These are phyloP conservation scores for Drosophila pseudotalamancana DNA, from an alignment of 2,888 invertebrate genomes.

Conservation along the genomic window DNA sequence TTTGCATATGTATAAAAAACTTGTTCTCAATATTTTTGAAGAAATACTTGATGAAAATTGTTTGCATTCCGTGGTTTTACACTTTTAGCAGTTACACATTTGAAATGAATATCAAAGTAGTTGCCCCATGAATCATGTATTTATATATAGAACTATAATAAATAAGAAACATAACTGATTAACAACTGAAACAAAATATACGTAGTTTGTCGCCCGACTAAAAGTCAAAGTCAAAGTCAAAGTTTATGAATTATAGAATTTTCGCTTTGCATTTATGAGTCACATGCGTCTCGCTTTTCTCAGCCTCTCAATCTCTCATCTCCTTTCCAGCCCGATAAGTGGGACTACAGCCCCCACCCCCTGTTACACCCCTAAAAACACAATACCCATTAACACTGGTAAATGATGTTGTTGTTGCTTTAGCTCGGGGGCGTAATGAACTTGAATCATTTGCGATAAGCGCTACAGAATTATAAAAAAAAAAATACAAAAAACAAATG, in stretches of 20 bases:
- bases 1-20: no score
- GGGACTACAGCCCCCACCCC: not conserved
- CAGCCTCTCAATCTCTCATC: constrained; percentile 16
- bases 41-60: no score
- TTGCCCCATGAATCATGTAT: no score
- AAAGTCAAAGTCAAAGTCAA: constrained; percentile 3
- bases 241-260: constrained; percentile 28
- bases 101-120: no score
- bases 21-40: no score
- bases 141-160: no score
- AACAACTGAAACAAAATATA: no score
- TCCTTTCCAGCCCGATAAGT: constrained; percentile 52
- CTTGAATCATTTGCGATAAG: constrained; percentile 47
- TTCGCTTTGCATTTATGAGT: constrained; percentile 22
- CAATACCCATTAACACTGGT: not conserved
- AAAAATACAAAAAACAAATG: not conserved
- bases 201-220: not conserved
- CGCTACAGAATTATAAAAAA: no score
- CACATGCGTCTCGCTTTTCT: constrained; percentile 17
- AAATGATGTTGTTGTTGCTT: not conserved
- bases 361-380: not conserved
- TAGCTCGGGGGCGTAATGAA: constrained; percentile 34
- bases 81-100: no score
- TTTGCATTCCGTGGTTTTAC: no score
- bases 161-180: no score